Conservation (phyloP, 2,113 vertebrate species). For the Recurvirostra avosetta region DNA sequence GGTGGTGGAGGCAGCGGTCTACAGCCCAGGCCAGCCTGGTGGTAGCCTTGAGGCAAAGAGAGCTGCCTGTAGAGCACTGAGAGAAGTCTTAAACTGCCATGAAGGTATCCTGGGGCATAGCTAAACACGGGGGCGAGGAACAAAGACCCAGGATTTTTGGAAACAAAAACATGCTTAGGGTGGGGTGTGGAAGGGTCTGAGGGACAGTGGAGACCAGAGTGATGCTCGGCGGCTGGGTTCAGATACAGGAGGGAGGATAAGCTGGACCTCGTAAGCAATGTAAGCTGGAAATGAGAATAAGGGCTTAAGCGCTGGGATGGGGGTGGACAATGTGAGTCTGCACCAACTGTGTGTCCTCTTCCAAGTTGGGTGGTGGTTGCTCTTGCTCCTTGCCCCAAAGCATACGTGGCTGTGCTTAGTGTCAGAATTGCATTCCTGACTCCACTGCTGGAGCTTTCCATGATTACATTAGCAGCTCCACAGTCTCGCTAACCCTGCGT, state of each 20-base stretch:
- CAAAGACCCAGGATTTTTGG: neutral
- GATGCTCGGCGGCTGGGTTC: neutral
- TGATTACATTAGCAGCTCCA: neutral
- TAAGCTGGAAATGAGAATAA: neutral
- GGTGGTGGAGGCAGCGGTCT: neutral
- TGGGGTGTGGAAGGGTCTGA: neutral
- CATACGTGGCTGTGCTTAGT: accelerated
- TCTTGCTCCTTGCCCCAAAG: neutral
- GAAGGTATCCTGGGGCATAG: neutral
- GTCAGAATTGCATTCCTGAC: neutral
- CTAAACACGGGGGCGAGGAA: neutral
- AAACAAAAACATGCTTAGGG: neutral
- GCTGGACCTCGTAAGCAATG: neutral
- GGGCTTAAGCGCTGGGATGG: neutral
- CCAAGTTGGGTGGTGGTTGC: neutral
- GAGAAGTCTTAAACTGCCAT: conserved; percentile 8
- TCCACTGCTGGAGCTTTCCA: neutral
- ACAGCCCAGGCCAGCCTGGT: conserved; percentile 3
- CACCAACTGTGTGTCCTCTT: neutral
- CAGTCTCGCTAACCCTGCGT: accelerated
- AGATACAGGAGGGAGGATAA: neutral
- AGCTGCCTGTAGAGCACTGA: conserved; percentile 21
- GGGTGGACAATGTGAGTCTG: neutral
- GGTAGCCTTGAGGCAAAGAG: neutral
- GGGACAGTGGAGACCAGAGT: accelerated